A percentile compares a stretch with the other conserved stretches of the same genome.
phyloP scores from a whole-genome alignment of 2,113 vertebrate species.

The Perca schrenkii region DNA sequence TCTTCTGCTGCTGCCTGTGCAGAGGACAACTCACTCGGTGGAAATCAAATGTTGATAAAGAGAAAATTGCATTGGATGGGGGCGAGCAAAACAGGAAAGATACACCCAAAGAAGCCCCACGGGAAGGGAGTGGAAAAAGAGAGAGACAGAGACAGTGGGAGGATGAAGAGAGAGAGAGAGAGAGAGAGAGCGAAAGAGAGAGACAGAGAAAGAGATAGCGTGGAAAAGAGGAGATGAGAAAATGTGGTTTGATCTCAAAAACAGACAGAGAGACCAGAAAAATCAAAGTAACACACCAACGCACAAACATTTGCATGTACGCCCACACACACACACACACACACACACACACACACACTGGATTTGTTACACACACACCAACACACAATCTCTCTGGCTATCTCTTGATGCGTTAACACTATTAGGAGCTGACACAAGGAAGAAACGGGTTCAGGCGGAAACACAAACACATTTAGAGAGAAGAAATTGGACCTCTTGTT shows the following conservation, averaged over 20 bases:
- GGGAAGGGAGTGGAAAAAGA: slow-evolving; percentile 40
- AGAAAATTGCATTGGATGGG: slow-evolving; percentile 75
- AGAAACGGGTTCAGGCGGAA: slow-evolving; percentile 49
- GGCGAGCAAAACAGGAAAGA: slow-evolving; percentile 77
- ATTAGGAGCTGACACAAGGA: slow-evolving; percentile 59
- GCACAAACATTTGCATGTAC: slow-evolving; percentile 25
- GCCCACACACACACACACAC: slow-evolving; percentile 8
- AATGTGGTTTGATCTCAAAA: slow-evolving; percentile 43
- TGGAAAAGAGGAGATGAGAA: slow-evolving; percentile 41
- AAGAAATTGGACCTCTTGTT: slow-evolving; percentile 66
- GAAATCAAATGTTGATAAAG: slow-evolving; percentile 82
- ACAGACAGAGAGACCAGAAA: slow-evolving; percentile 27
- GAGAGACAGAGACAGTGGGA: slow-evolving; percentile 5
- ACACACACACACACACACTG: background rate
- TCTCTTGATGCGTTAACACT: slow-evolving; percentile 52
- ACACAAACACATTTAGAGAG: slow-evolving; percentile 70
- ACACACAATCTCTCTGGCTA: slow-evolving; percentile 8
- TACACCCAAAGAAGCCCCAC: slow-evolving; percentile 72
- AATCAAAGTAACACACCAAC: slow-evolving; percentile 32
- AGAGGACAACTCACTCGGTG: slow-evolving; percentile 69
- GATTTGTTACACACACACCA: slow-evolving; percentile 22
- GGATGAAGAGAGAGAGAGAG: slow-evolving; percentile 4
- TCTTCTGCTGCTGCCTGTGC: slow-evolving; percentile 42
- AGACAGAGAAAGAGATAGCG: slow-evolving; percentile 16
- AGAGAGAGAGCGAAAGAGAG: slow-evolving; percentile 16